A percentile compares a stretch with the other conserved stretches of the same genome.
phyloP scores from a whole-genome alignment of 2,888 invertebrate species.

The Conops quadrifasciatus region DNA sequence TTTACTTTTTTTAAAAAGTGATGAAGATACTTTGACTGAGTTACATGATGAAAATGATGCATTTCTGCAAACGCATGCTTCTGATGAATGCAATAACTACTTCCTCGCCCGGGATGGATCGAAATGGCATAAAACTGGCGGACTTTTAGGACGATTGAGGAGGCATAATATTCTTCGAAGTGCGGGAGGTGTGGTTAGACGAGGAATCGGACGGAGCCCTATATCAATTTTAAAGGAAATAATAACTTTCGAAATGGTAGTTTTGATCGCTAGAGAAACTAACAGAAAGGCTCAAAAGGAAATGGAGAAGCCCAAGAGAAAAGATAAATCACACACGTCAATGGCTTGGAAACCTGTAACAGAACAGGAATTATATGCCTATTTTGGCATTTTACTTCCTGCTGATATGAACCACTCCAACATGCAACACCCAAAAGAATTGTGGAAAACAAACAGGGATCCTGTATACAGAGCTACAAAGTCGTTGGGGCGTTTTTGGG shows the following conservation, averaged over 20 bases:
- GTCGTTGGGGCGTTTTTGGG: slow-evolving; percentile 19
- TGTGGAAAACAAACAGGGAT: neutral
- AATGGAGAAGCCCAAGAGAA: neutral
- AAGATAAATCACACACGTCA: neutral
- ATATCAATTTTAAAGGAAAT: too few species aligned
- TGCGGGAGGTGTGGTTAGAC: too few species aligned
- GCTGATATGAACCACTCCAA: neutral
- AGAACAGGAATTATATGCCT: neutral
- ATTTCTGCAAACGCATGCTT: neutral
- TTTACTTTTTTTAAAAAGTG: too few species aligned
- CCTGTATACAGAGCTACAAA: slow-evolving; percentile 6
- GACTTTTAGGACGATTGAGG: neutral
- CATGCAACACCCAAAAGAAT: neutral
- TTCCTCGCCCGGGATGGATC: neutral
- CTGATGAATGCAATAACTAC: neutral
- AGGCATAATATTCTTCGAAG: too few species aligned
- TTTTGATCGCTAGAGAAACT: too few species aligned
- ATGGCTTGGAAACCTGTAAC: slow-evolving; percentile 5
- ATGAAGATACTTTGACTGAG: neutral
- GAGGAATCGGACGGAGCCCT: too few species aligned
- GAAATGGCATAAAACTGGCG: neutral
- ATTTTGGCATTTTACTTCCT: neutral
- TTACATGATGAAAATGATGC: neutral
- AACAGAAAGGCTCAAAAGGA: neutral
- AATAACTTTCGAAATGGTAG: too few species aligned